Evolutionary conservation across 2,888 invertebrate genomes (phyloP), one percentile per base, ranked within the genome.

Genomic region (Drosophila cognata): DNA sequence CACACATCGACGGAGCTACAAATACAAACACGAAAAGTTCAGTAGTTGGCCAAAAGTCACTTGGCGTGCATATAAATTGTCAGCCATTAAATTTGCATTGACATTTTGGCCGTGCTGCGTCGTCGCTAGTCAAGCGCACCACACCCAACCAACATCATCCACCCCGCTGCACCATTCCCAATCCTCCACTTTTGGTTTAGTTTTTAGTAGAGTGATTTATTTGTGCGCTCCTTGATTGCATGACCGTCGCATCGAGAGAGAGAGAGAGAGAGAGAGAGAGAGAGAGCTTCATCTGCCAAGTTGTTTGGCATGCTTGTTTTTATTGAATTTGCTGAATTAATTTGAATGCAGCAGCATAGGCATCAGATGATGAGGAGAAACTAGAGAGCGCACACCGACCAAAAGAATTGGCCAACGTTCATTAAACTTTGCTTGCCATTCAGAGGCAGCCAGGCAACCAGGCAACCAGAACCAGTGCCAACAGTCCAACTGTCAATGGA

Each of bases 11-110:
- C 25, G 61, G 18, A 25, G 46, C 43, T 11, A 46, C 13, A 64
- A 7, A 69, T 29, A 57, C 38, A 73, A 51, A 65, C 35, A 63
- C 59, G 71, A 64, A 84, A 84, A 84, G 89, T 84, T 84, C 89
- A 89, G 88, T 77, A 84, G 89, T 89, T 84, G 84, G 84, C 86
- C 86, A 90, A 86, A 86, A 90, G 85, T 89, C 85, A 89, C 85
- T 86, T 89, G 85, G 90, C 88, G 89, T 86, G 85, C 90, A 87
- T 87, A 87, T 87, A 87, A 87, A 87, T 87, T 87, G 90, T 87
- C 85, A 81, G 89, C 90, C 86, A 87, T 87, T 87, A 87, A 87
- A 87, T 87, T 87, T 87, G 89, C 86, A 87, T 87, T 90, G 90
- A 90, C 86, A 88, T 87, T 89, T 85, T 88, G 85, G 82, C 82